Conservation (phyloP, 2,888 invertebrate species). For the Drosophila picticornis region DNA sequence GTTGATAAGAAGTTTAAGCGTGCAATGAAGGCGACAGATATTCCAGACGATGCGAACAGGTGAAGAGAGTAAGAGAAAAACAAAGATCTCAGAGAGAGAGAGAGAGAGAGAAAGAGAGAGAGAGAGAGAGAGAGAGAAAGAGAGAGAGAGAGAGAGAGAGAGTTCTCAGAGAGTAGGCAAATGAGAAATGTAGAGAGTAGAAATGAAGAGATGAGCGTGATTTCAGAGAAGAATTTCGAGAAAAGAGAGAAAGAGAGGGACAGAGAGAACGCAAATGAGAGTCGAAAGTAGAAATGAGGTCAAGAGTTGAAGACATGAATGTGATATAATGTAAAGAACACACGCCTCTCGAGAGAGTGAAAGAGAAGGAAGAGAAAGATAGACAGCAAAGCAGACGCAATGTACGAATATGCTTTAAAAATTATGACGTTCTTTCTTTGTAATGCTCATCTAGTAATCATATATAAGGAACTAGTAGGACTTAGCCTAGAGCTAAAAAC, state of each 20-base stretch:
- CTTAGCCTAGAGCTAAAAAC: neutral
- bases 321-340: neutral
- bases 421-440: neutral
- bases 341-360: conserved; percentile 4
- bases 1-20: conserved; percentile 20
- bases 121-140: conserved; percentile 10
- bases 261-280: neutral
- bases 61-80: conserved; percentile 3
- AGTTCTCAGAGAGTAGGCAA: neutral
- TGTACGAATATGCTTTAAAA: neutral
- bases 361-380: conserved; percentile 1
- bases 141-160: neutral
- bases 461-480: neutral
- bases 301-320: neutral
- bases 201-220: conserved; percentile 2
- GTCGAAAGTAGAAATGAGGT: no score
- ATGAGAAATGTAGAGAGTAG: conserved; percentile 12
- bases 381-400: conserved; percentile 29
- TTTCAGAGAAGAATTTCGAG: neutral
- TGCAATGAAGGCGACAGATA: conserved; percentile 7
- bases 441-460: neutral
- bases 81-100: neutral
- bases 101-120: neutral
- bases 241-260: neutral
- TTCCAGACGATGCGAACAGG: conserved; percentile 14